Conservation (phyloP, 2,888 invertebrate species). For the Megastigmus dorsalis region DNA sequence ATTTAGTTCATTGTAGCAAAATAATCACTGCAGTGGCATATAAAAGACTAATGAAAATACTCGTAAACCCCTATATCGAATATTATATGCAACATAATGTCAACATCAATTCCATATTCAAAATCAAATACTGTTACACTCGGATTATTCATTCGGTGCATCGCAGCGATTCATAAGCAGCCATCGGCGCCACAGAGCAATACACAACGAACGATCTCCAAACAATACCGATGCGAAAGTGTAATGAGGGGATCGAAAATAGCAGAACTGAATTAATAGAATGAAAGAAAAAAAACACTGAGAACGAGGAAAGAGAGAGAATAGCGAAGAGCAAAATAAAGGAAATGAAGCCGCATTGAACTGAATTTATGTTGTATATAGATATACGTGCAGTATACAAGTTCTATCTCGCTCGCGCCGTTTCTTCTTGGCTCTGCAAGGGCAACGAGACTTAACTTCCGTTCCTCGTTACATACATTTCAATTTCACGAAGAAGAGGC, state of each 20-base stretch:
- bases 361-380: neutral
- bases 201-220: neutral
- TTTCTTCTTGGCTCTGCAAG: constrained; percentile 19
- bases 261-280: constrained; percentile 3
- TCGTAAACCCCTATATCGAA: too few species aligned
- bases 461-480: neutral
- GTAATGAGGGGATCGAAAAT: neutral
- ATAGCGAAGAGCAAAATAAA: constrained; percentile 33
- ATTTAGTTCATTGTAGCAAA: too few species aligned
- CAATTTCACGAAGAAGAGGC: too few species aligned
- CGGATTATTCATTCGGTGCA: too few species aligned
- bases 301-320: constrained; percentile 18
- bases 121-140: too few species aligned
- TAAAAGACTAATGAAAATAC: too few species aligned
- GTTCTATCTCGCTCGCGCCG: constrained; percentile 10
- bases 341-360: constrained; percentile 40
- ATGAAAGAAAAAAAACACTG: neutral
- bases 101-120: too few species aligned
- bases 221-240: neutral
- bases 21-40: too few species aligned
- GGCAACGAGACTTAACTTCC: constrained; percentile 43
- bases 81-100: too few species aligned
- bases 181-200: too few species aligned
- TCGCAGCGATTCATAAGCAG: too few species aligned
- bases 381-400: too few species aligned